Evolutionary conservation across 2,888 invertebrate genomes (phyloP), one percentile per base, ranked within the genome.

Genomic region (Conistra vaccinii): DNA sequence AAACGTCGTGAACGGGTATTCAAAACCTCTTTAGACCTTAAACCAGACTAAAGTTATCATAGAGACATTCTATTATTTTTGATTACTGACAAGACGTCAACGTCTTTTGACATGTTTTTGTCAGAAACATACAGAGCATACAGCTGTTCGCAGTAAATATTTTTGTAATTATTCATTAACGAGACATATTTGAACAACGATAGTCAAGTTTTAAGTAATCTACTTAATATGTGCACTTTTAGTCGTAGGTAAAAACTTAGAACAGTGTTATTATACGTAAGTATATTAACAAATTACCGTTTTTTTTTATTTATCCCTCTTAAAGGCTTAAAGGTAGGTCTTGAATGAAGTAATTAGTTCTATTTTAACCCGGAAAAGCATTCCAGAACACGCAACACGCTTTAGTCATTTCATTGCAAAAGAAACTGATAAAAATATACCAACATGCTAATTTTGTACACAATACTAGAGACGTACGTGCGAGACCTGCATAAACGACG

Each of bases 211-310:
- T 66, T 75, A 70, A 80, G 63, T 55, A 48, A 57, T 71, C 57
- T 71, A 53, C 29, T 69, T 75, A 82, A 61, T 75, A 82, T 84
- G 76, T 71, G 61, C 65, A 69, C 53, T 66, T 76, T 72, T 82
- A 82, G 81, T 62, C 23, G 35, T 82, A 81, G 85, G 81, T 65
- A 69, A 81, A 69, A 81, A 68, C 68, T 66, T 81, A 68, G 17
- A 67, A 53, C 66, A 67, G 66, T 72, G 42, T 53, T 73, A 61
- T 39, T 51, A 48, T 81, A 73, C 67, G 85, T 76, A 14, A 48
- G 75, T 63, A 29, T 57, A 23, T 57, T 17, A 3, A 32, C 3
- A 29, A 17, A 35, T 17, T 48, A 53, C 14, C 12, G 20, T 45
- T 20, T 55, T 39, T 26, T 39, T 42, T 42, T 48, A n/a, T n/a